These are phyloP conservation scores for Hylia prasina DNA, from an alignment of 2,113 vertebrate genomes.

Conservation along the genomic window DNA sequence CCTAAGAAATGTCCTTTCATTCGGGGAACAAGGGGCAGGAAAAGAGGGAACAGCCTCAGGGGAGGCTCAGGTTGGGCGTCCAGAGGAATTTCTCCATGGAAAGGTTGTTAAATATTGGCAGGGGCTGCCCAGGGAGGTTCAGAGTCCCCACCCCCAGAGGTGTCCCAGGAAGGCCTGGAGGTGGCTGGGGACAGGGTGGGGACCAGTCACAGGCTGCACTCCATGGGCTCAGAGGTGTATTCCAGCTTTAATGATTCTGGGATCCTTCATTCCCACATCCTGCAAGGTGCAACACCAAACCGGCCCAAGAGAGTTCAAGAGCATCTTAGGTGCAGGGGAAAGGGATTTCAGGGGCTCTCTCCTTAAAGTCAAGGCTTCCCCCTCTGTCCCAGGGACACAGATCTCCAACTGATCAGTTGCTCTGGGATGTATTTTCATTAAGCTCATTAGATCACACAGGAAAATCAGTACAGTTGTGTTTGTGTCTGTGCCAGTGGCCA, in stretches of 20 bases:
- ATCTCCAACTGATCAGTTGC: neutral
- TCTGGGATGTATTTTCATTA: neutral
- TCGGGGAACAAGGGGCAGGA: neutral
- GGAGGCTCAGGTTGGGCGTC: accelerated
- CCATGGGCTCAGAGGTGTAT: neutral
- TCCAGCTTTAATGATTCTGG: neutral
- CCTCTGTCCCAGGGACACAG: neutral
- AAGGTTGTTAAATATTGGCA: neutral
- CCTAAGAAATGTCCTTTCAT: neutral
- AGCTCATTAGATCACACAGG: neutral
- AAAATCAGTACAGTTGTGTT: neutral
- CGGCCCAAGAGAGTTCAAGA: neutral
- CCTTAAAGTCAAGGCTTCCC: neutral
- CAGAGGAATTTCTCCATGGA: neutral
- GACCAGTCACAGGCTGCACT: accelerated
- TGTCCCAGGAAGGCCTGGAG: accelerated
- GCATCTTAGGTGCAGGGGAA: neutral
- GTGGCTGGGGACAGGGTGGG: neutral
- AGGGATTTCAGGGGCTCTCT: neutral
- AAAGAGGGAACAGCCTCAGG: accelerated
- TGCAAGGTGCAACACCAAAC: neutral
- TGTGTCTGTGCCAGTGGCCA: neutral
- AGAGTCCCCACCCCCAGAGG: neutral
- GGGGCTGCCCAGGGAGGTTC: neutral
- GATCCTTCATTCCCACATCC: neutral